A percentile compares a stretch with the other conserved stretches of the same genome.
Evolutionary conservation across 2,113 vertebrate genomes (phyloP).

Genomic region (Scomber colias): DNA sequence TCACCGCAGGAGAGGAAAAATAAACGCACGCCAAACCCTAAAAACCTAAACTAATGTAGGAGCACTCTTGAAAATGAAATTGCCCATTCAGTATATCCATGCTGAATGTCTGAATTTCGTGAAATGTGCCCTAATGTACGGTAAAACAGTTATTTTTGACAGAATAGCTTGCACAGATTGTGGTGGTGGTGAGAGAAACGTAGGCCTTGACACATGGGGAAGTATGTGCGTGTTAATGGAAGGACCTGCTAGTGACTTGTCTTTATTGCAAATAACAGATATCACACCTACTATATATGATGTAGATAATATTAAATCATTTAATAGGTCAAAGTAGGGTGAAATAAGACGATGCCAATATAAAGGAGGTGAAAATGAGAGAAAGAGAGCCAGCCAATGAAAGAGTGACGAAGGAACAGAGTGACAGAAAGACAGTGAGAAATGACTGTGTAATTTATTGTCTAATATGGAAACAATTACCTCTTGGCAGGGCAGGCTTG

Average conservation of each 20-base stretch:
- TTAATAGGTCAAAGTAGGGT: conserved; percentile 21
- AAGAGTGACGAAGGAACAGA: conserved; percentile 36
- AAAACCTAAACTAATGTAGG: conserved; percentile 70
- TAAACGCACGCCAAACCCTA: conserved; percentile 70
- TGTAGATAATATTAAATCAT: conserved; percentile 16
- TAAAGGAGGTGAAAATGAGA: conserved; percentile 55
- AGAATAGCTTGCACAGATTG: conserved; percentile 36
- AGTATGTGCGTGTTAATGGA: conserved; percentile 23
- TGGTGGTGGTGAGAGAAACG: conserved; percentile 25
- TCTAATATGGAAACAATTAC: conserved; percentile 83
- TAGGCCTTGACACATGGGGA: conserved; percentile 21
- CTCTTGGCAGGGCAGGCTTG: conserved; percentile 65
- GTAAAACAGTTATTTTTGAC: conserved; percentile 58
- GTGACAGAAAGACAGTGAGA: conserved; percentile 50
- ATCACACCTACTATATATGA: conserved; percentile 26
- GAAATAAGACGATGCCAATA: conserved; percentile 33
- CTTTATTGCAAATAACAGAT: conserved; percentile 47
- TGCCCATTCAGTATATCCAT: conserved; percentile 60
- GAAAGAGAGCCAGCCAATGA: conserved; percentile 24
- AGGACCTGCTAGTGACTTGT: conserved; percentile 10
- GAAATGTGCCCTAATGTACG: conserved; percentile 60
- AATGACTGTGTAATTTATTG: conserved; percentile 63
- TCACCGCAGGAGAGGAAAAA: conserved; percentile 78
- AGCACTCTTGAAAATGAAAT: conserved; percentile 60
- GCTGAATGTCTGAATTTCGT: conserved; percentile 49